Base-by-base conservation (phyloP, 2,113 vertebrate genomes). In the Solea senegalensis region DNA sequence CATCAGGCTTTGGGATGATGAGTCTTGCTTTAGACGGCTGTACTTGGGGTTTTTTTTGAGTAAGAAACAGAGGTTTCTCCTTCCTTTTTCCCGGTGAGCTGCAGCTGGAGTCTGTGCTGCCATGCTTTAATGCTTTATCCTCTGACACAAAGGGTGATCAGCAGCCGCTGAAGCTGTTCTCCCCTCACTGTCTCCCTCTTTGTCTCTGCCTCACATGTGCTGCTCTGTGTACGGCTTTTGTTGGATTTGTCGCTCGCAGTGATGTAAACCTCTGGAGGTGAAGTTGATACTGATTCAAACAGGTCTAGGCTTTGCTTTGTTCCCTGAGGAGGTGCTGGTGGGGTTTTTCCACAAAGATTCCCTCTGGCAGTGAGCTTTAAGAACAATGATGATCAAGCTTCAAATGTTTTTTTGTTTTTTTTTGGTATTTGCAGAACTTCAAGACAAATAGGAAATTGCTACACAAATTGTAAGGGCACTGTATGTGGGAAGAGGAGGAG, bases 241-340 rank as follows among this genome's bases (percentile, higher is more conserved):
- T 72, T 72, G 71, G 70, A 79, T 87, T 81, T 85, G 78, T 87
- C 68, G 65, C 81, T 85, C 9, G n/a, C 43, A 74, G 81, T 58
- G 8, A 58, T 79, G 52, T 21, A 56, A 84, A 48, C 45, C 81
- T 85, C 82, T 73, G 72, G 77, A 81, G 77, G 80, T 60, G 57
- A 82, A 88, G 63, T 74, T 82, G 75, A 34, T 72, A 9, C 66
- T 78, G 86, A 90, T 74, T 90, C 83, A 84, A 87, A 89, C 84
- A 88, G 84, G 90, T 91, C 78, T 79, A 39, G 9, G 77, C 21
- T 80, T 66, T 84, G 78, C 62, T 54, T 76, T 1, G 11, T 55
- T 85, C 78, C 84, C 77, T 28, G 14, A 75, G 73, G 75, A 72
- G 44, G 50, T 15, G 54, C 49, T 67, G 50, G 72, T 69, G 16